phyloP scores from a whole-genome alignment of 2,113 vertebrate genomes.

The Gnathonemus longibarbis region DNA sequence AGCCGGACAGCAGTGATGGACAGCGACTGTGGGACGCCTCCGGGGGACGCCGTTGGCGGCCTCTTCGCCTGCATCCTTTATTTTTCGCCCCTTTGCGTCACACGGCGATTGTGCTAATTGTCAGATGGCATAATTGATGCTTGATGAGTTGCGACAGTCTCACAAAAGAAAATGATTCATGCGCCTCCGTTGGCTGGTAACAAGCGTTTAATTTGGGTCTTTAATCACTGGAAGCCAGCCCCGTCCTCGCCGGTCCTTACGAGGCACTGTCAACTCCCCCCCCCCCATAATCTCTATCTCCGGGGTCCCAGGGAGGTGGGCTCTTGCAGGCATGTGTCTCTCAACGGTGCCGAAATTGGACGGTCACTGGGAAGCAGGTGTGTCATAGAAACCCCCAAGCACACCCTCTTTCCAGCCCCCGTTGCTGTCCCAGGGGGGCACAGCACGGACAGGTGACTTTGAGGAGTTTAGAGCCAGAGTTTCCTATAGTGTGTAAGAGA shows the following conservation, averaged over 20 bases:
- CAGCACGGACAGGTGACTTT: neutral
- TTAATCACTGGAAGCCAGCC: constrained; percentile 12
- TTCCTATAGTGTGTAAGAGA: neutral
- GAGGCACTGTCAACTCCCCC: neutral
- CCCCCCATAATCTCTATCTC: neutral
- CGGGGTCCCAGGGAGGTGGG: neutral
- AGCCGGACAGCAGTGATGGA: neutral
- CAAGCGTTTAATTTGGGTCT: constrained; percentile 2
- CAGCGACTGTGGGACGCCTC: neutral
- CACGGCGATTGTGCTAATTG: constrained; percentile 10
- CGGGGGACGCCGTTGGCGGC: neutral
- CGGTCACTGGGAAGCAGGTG: neutral
- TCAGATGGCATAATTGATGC: constrained; percentile 18
- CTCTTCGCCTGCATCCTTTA: neutral
- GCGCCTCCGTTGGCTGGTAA: neutral
- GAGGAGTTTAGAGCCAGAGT: neutral
- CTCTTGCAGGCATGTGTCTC: neutral
- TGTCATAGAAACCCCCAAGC: neutral
- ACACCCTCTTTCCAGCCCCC: neutral
- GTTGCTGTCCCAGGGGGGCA: too few species aligned
- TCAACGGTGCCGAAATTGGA: neutral
- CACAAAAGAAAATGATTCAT: constrained; percentile 9
- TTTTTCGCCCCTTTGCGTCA: neutral
- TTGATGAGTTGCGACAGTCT: constrained; percentile 11
- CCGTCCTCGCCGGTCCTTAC: neutral